Conservation (phyloP, 2,888 invertebrate species). For the Leucoptera coffeella region DNA sequence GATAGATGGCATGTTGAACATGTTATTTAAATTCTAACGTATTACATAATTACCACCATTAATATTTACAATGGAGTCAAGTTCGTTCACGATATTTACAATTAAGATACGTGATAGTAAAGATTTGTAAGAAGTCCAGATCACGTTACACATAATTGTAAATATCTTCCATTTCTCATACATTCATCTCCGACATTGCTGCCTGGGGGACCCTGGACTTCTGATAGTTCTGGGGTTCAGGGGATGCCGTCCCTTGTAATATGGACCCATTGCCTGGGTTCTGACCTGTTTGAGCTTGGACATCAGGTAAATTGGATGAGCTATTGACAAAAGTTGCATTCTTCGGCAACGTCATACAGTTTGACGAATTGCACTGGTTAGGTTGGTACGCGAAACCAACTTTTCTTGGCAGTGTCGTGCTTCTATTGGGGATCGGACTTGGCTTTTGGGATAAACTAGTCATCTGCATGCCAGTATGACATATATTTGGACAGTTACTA, state of each 20-base stretch:
- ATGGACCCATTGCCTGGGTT: slow-evolving; percentile 34
- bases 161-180: slow-evolving; percentile 66
- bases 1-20: no score
- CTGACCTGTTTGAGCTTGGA: slow-evolving; percentile 43
- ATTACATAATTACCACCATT: no score
- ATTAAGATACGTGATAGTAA: no score
- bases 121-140: no score
- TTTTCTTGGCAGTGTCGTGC: slow-evolving; percentile 39
- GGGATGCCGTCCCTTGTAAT: slow-evolving; percentile 28
- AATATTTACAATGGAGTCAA: no score
- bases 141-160: slow-evolving; percentile 51
- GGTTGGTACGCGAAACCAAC: slow-evolving; percentile 40
- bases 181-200: slow-evolving; percentile 84
- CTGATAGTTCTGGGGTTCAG: slow-evolving; percentile 38
- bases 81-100: slow-evolving; percentile 39
- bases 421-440: slow-evolving; percentile 35
- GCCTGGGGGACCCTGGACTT: slow-evolving; percentile 66
- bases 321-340: slow-evolving; percentile 47
- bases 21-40: no score
- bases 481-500: slow-evolving; percentile 49
- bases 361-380: slow-evolving; percentile 39
- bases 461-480: slow-evolving; percentile 56
- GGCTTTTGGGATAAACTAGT: slow-evolving; percentile 36
- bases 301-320: slow-evolving; percentile 37
- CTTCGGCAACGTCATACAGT: slow-evolving; percentile 58